Percentiles rank a stretch among this genome's conserved stretches.
phyloP scores from a whole-genome alignment of 1,140 invertebrate species.

The Luehdorfia chinensis region DNA sequence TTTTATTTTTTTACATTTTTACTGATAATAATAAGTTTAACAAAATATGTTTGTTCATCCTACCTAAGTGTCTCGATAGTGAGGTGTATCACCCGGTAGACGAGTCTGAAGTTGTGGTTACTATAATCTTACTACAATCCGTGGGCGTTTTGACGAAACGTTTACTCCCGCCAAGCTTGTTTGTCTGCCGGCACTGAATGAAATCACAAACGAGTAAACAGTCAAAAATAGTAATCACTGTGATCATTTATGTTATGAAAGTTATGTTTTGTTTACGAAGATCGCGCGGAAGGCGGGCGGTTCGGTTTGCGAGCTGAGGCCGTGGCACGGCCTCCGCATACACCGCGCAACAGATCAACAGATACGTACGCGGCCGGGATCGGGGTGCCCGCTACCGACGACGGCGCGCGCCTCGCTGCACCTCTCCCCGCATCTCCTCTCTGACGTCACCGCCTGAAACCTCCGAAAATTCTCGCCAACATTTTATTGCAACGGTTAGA shows the following conservation, averaged over 20 bases:
- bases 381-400: conserved; percentile 32
- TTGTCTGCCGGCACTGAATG: conserved; percentile 20
- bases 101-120: conserved; percentile 34
- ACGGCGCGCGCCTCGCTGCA: conserved; percentile 41
- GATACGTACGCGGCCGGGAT: conserved; percentile 37
- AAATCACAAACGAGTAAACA: conserved; percentile 26
- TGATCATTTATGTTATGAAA: conserved; percentile 2
- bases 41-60: no score
- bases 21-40: no score
- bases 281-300: conserved; percentile 37
- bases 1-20: no score
- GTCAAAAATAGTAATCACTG: conserved; percentile 31
- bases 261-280: conserved; percentile 33
- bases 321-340: conserved; percentile 48
- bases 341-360: conserved; percentile 64
- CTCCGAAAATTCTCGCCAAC: conserved; percentile 51
- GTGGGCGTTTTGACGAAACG: conserved; percentile 42
- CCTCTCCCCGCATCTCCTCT: conserved; percentile 37
- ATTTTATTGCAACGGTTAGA: conserved; percentile 43
- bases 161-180: conserved; percentile 33
- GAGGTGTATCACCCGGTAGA: conserved; percentile 38
- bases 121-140: conserved; percentile 53
- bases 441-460: conserved; percentile 64
- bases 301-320: conserved; percentile 25
- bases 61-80: conserved; percentile 22